These are phyloP conservation scores for Noctua janthe DNA, from an alignment of 2,888 invertebrate genomes.

Conservation along the genomic window DNA sequence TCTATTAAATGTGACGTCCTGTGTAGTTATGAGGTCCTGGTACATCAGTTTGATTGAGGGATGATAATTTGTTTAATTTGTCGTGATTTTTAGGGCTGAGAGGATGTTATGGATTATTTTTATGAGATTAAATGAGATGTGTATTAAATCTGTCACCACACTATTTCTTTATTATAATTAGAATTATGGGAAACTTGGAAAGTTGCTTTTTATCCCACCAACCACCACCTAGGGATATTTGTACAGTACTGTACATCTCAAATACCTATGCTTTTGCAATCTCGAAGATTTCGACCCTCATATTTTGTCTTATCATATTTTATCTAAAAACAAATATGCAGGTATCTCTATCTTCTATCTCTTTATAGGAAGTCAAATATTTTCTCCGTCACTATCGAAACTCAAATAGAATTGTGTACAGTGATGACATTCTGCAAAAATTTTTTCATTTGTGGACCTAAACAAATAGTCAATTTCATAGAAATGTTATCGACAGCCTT, in stretches of 20 bases:
- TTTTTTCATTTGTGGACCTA: constrained; percentile 74
- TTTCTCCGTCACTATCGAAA: constrained; percentile 67
- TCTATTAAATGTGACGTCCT: constrained; percentile 80
- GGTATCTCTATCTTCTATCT: constrained; percentile 44
- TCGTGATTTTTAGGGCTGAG: constrained; percentile 67
- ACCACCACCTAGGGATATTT: background rate
- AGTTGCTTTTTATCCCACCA: background rate
- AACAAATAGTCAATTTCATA: constrained; percentile 69
- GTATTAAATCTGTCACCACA: constrained; percentile 3
- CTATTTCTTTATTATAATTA: background rate
- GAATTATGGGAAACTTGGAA: background rate
- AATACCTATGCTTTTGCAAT: background rate
- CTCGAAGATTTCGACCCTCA: background rate
- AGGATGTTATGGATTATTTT: constrained; percentile 73
- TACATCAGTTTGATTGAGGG: constrained; percentile 73
- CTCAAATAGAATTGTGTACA: constrained; percentile 73
- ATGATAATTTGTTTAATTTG: constrained; percentile 76
- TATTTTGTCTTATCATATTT: constrained; percentile 16
- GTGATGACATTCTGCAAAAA: constrained; percentile 77
- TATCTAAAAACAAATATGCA: constrained; percentile 35
- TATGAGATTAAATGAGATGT: constrained; percentile 23
- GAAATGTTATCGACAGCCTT: constrained; percentile 27
- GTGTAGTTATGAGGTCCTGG: constrained; percentile 69
- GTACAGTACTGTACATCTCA: background rate
- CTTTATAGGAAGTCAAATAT: constrained; percentile 54